These are phyloP conservation scores for Flexamia atlantica DNA, from an alignment of 2,888 invertebrate species.

Conservation along the genomic window DNA sequence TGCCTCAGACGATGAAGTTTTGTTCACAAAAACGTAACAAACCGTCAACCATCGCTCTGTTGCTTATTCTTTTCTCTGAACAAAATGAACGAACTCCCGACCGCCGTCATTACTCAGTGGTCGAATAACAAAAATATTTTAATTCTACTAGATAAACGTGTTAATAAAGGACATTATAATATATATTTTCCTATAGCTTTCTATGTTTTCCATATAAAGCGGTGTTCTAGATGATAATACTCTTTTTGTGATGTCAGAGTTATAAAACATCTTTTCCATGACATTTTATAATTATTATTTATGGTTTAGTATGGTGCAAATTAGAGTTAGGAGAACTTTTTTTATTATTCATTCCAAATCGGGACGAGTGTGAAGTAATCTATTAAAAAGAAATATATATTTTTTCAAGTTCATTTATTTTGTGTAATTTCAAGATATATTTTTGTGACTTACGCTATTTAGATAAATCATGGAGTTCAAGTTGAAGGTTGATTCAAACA, in stretches of 20 bases:
- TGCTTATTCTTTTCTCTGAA: slow-evolving; percentile 55
- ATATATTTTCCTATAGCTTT: slow-evolving; percentile 60
- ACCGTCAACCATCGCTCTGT: slow-evolving; percentile 56
- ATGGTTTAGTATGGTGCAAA: slow-evolving; percentile 40
- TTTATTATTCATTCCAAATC: slow-evolving; percentile 38
- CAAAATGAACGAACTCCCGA: slow-evolving; percentile 20
- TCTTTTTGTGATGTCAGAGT: slow-evolving; percentile 54
- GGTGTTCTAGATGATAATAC: slow-evolving; percentile 51
- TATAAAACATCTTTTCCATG: slow-evolving; percentile 37
- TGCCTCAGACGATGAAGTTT: slow-evolving; percentile 66
- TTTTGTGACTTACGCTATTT: slow-evolving; percentile 8
- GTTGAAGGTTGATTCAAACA: neutral
- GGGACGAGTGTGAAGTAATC: neutral
- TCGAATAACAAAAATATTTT: slow-evolving; percentile 56
- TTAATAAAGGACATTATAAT: slow-evolving; percentile 55
- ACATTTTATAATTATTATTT: slow-evolving; percentile 28
- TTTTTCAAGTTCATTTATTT: slow-evolving; percentile 19
- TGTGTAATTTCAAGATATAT: slow-evolving; percentile 27
- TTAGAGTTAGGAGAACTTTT: slow-evolving; percentile 45
- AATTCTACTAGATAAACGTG: slow-evolving; percentile 55
- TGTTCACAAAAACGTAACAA: slow-evolving; percentile 70
- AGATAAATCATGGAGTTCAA: neutral
- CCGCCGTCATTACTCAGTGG: neutral
- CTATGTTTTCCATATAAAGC: slow-evolving; percentile 55
- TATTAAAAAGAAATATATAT: slow-evolving; percentile 14